Evolutionary conservation across 2,113 vertebrate genomes (phyloP), one percentile per base, ranked within the genome.

Genomic region (Callipepla squamata): DNA sequence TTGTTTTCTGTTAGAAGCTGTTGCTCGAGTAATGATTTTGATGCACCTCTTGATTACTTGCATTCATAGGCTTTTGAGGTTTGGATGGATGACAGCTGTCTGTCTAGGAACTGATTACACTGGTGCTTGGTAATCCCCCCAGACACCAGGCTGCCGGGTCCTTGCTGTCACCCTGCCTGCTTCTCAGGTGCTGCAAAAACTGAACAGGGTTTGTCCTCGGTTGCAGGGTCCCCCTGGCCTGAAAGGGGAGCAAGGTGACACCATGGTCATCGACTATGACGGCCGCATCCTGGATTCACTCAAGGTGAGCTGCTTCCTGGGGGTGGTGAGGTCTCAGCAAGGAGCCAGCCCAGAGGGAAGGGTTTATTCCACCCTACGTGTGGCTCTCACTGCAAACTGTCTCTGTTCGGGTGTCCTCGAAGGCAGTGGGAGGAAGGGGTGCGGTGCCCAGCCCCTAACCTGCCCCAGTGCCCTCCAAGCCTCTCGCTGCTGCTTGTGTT

Each of bases 261-360:
- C 98, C 0, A 98, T 99, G 3, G 97, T 99, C 78, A 98, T 99
- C 3, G 98, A 99, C 97, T 99, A 99, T 3, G 99, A 99, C 0
- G 98, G 99, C 82, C 98, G 98, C 72, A 98, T 99, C 91, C 96
- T 98, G 84, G 98, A 99, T 23, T 98, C 99, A 1, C 98, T 99
- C 66, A 98, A 98, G 98, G 99, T 99, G 70, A 97, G 78, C 36
- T 1, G 1, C 1, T 30, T 26, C 44, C 77, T 44, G 73, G 1
- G 21, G 4, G 4, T 59, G 7, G 0, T 0, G 3, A 70, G 69
- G 26, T 14, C 55, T 63, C 14, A 11, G 42, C 62, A 61, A 13
- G 38, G 66, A 68, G 47, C 26, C 80, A n/a, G 8, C 2, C 2
- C 2, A 47, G 65, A 70, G 40, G 69, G 65, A 69, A 51, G 45